A percentile compares a stretch with the other conserved stretches of the same genome.
phyloP scores from a whole-genome alignment of 1,140 invertebrate genomes.

The Colletes gigas region DNA sequence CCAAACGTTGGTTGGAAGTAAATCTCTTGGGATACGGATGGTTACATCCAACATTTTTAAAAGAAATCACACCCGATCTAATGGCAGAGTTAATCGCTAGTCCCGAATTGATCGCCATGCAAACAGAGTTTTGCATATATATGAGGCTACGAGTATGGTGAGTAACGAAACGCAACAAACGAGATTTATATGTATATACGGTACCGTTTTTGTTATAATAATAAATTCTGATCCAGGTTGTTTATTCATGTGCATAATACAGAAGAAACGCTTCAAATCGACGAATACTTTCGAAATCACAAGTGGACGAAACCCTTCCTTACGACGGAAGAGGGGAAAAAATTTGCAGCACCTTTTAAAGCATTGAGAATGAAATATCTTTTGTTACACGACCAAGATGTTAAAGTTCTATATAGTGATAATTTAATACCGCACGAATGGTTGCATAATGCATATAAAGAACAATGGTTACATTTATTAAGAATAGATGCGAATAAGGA shows the following conservation, averaged over 20 bases:
- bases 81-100: constrained; percentile 86
- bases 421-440: constrained; percentile 87
- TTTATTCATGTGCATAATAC: constrained; percentile 72
- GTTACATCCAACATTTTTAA: constrained; percentile 82
- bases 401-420: constrained; percentile 86
- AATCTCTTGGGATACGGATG: constrained; percentile 85
- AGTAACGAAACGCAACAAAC: constrained; percentile 55
- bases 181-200: too few relatives aligned
- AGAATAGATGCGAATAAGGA: constrained; percentile 87
- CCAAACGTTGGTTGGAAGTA: constrained; percentile 86
- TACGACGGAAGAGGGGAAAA: constrained; percentile 82
- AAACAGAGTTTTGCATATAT: constrained; percentile 92
- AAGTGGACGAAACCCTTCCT: constrained; percentile 82
- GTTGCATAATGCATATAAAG: constrained; percentile 84
- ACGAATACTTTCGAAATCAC: constrained; percentile 76
- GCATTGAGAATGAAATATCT: constrained; percentile 87
- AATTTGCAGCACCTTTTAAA: constrained; percentile 84
- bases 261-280: constrained; percentile 77
- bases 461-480: constrained; percentile 88
- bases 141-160: constrained; percentile 87
- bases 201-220: background rate
- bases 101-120: constrained; percentile 88
- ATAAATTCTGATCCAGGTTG: constrained; percentile 61
- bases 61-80: constrained; percentile 84
- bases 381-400: constrained; percentile 87